Percentiles rank a stretch among this genome's conserved stretches.
Evolutionary conservation across 1,140 invertebrate genomes (phyloP).

Genomic region (Drosophila serrata): DNA sequence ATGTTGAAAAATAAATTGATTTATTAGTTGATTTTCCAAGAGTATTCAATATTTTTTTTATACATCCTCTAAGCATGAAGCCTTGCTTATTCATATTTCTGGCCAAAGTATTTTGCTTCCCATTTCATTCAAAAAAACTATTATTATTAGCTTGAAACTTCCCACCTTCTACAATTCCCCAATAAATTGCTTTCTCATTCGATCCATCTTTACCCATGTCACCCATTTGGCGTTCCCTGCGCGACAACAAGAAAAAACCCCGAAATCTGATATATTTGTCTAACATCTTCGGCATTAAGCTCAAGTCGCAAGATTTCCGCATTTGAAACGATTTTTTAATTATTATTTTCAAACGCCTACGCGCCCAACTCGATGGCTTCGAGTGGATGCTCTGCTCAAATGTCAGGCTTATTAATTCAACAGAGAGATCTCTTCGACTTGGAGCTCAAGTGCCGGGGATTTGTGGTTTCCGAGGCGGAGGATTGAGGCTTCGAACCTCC

Average conservation of each 20-base stretch:
- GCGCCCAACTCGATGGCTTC: conserved; percentile 41
- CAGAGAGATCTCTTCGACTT: conserved; percentile 33
- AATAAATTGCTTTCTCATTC: conserved; percentile 38
- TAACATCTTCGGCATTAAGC: conserved; percentile 80
- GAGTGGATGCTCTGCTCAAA: conserved; percentile 67
- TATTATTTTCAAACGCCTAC: conserved; percentile 80
- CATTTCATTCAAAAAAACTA: background rate
- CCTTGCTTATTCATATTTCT: background rate
- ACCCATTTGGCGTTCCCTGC: conserved; percentile 29
- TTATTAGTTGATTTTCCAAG: no score
- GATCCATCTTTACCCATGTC: conserved; percentile 50
- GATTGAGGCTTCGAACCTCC: conserved; percentile 15
- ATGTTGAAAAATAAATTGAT: background rate
- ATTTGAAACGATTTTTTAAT: conserved; percentile 79
- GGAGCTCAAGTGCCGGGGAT: conserved; percentile 55
- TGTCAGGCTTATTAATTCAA: conserved; percentile 79
- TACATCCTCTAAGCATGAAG: no score
- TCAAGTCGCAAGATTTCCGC: conserved; percentile 71
- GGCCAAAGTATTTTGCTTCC: background rate
- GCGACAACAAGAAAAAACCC: conserved; percentile 38
- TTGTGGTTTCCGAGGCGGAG: conserved; percentile 25
- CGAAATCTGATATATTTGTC: conserved; percentile 82
- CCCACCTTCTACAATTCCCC: background rate
- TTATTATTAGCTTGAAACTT: background rate
- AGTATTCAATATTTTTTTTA: background rate